phyloP scores from a whole-genome alignment of 2,797 vertebrate genomes.

The Phoxinus dragarum region DNA sequence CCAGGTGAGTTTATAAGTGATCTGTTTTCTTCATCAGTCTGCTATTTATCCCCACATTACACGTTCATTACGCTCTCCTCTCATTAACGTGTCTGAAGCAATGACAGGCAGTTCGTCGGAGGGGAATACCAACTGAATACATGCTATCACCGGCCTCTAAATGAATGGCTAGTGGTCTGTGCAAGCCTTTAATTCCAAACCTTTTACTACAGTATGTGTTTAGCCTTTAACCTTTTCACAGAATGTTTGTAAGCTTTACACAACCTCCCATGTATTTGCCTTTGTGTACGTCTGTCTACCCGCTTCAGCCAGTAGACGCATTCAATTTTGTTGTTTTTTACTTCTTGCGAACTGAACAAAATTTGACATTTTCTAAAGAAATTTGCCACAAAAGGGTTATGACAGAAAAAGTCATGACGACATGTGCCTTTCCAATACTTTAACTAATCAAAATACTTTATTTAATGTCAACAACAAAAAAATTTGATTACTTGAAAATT shows the following conservation, averaged over 20 bases:
- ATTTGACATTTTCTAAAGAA: slow-evolving; percentile 16
- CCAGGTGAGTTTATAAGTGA: slow-evolving; percentile 47
- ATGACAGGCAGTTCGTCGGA: slow-evolving; percentile 60
- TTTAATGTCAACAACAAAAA: not conserved
- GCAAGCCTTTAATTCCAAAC: slow-evolving; percentile 61
- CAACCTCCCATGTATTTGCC: slow-evolving; percentile 19
- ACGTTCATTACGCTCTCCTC: slow-evolving; percentile 53
- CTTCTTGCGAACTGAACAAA: slow-evolving; percentile 41
- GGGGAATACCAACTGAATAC: slow-evolving; percentile 55
- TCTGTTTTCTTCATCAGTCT: slow-evolving; percentile 42
- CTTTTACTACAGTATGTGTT: slow-evolving; percentile 60
- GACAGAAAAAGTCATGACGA: not conserved
- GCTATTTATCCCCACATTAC: slow-evolving; percentile 47
- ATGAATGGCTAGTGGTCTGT: slow-evolving; percentile 60
- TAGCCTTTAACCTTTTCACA: slow-evolving; percentile 64
- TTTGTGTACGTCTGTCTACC: slow-evolving; percentile 42
- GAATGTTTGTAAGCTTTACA: slow-evolving; percentile 53
- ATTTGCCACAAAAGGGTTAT: not conserved
- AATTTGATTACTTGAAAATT: not conserved
- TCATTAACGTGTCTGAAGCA: slow-evolving; percentile 59
- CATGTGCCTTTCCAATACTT: not conserved
- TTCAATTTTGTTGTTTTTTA: slow-evolving; percentile 40
- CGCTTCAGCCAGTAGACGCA: slow-evolving; percentile 23
- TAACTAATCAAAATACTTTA: not conserved
- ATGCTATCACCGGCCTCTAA: slow-evolving; percentile 60